Evolutionary conservation across 1,140 invertebrate genomes (phyloP).

Genomic region (Drosophila trapezifrons): DNA sequence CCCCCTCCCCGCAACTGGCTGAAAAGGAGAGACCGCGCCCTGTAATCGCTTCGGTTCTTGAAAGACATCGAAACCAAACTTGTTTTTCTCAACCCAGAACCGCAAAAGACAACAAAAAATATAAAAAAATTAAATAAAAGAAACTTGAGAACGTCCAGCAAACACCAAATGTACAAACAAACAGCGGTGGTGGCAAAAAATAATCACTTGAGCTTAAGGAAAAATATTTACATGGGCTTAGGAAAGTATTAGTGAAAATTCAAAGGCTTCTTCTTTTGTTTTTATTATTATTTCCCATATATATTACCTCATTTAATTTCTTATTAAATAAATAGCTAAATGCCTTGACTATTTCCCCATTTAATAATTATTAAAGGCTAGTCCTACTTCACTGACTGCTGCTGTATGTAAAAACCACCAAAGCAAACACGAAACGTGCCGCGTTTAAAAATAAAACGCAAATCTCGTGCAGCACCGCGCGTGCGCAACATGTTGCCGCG

Average conservation of each 20-base stretch:
- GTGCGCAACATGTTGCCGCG: constrained; percentile 65
- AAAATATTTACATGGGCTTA: neutral
- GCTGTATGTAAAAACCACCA: constrained; percentile 53
- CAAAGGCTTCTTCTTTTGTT: too few species aligned
- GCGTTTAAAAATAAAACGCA: constrained; percentile 77
- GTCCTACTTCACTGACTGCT: constrained; percentile 1
- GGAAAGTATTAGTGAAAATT: too few species aligned
- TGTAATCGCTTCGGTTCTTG: constrained; percentile 52
- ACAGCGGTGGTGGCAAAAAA: constrained; percentile 8
- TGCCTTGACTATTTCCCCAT: neutral
- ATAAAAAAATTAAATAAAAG: constrained; percentile 14
- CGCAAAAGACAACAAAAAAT: constrained; percentile 6
- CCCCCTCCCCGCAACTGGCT: neutral
- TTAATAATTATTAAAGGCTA: too few species aligned
- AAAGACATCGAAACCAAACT: constrained; percentile 38
- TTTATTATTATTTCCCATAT: neutral
- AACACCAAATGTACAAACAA: constrained; percentile 1
- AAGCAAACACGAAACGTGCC: constrained; percentile 76
- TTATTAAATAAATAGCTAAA: too few species aligned
- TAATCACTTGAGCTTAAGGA: constrained; percentile 6
- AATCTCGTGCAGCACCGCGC: constrained; percentile 69
- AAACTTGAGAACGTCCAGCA: constrained; percentile 33
- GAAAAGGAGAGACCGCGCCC: constrained; percentile 16
- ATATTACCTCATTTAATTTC: neutral
- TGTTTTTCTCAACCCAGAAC: constrained; percentile 49